A percentile compares a stretch with the other conserved stretches of the same genome.
Conservation (phyloP, 2,797 vertebrate genomes). For the Scyliorhinus canicula region DNA sequence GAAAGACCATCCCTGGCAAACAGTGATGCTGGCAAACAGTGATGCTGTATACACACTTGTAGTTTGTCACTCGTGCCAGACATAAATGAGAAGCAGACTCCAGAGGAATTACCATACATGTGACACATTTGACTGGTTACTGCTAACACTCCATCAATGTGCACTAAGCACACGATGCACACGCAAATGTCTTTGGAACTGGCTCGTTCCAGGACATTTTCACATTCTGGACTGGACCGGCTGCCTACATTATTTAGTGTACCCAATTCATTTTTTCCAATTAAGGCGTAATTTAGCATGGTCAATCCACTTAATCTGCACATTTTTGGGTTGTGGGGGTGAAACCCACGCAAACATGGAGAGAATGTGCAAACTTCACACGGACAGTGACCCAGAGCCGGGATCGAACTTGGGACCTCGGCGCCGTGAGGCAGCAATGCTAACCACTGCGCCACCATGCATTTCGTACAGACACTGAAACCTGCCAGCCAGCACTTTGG, state of each 20-base stretch:
- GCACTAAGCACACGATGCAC: not conserved
- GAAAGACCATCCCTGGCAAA: not conserved
- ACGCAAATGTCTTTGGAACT: not conserved
- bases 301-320: not conserved
- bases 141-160: constrained; percentile 24
- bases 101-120: not conserved
- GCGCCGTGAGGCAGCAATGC: too few relatives aligned
- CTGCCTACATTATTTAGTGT: too few relatives aligned
- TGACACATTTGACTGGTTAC: constrained; percentile 25
- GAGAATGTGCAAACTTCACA: too few relatives aligned
- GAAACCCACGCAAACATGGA: too few relatives aligned
- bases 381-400: too few relatives aligned
- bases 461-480: not conserved
- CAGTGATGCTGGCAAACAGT: not conserved
- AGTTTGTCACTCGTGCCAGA: not conserved
- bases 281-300: too few relatives aligned
- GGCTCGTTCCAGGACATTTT: not conserved
- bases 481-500: not conserved
- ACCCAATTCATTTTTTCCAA: too few relatives aligned
- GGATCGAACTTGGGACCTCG: too few relatives aligned
- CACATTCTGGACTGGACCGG: not conserved
- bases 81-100: not conserved
- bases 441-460: too few relatives aligned
- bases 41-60: not conserved
- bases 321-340: not conserved